These are phyloP conservation scores for Aphaenogaster floridana DNA, from an alignment of 1,140 invertebrate species.

Conservation along the genomic window DNA sequence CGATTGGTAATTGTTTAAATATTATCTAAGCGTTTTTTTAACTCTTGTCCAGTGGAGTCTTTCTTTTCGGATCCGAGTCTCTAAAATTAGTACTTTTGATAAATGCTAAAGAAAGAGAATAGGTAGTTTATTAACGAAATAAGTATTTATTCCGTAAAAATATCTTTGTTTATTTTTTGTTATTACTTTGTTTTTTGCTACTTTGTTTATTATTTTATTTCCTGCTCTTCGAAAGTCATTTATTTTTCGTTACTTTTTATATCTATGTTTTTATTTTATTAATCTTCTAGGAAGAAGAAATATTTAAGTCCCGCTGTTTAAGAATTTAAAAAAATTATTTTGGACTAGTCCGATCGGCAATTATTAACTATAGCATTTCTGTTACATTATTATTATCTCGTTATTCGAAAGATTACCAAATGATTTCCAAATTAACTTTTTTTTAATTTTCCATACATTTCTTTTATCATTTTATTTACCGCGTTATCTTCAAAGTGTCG, in stretches of 20 bases:
- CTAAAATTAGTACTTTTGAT: not conserved
- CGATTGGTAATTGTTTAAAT: not conserved
- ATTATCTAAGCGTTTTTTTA: not conserved
- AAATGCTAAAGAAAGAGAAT: not conserved
- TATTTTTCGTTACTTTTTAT: not conserved
- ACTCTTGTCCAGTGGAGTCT: not conserved
- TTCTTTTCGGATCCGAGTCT: not conserved
- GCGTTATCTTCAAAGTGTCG: conserved; percentile 1
- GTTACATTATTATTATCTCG: not conserved
- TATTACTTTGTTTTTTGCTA: not conserved
- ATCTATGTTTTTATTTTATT: not conserved
- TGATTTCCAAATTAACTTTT: not conserved
- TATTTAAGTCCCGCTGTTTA: too few relatives aligned
- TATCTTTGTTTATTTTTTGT: not conserved
- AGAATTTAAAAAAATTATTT: not conserved
- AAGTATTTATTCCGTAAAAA: not conserved
- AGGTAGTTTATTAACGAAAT: conserved; percentile 9
- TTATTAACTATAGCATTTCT: not conserved
- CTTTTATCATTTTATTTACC: conserved; percentile 1
- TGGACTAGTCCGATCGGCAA: not conserved
- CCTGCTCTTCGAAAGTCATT: not conserved
- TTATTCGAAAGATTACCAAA: not conserved
- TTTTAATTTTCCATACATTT: not conserved
- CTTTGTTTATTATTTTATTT: not conserved
- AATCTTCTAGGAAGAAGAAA: not conserved